Percentiles rank a stretch among this genome's conserved stretches.
phyloP scores from a whole-genome alignment of 2,888 invertebrate genomes.

The Scrobipalpa costella region DNA sequence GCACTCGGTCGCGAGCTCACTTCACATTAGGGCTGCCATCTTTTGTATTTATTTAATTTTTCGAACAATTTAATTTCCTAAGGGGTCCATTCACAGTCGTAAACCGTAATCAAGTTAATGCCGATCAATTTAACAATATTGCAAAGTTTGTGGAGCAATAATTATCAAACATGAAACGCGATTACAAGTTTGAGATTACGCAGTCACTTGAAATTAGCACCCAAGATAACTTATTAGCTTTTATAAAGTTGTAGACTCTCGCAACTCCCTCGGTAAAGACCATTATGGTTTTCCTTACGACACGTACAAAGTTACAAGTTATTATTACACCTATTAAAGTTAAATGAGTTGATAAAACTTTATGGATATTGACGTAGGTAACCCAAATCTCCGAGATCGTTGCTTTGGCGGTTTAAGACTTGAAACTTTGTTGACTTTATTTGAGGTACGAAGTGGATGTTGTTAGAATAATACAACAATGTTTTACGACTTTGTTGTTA shows the following conservation, averaged over 20 bases:
- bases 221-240: slow-evolving; percentile 17
- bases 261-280: slow-evolving; percentile 12
- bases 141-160: slow-evolving; percentile 13
- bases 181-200: slow-evolving; percentile 16
- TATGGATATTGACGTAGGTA: slow-evolving; percentile 12
- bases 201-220: slow-evolving; percentile 14
- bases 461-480: neutral
- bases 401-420: slow-evolving; percentile 2
- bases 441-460: neutral
- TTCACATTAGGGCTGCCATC: slow-evolving; percentile 61
- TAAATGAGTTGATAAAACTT: slow-evolving; percentile 20
- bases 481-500: neutral
- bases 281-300: slow-evolving; percentile 21
- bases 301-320: slow-evolving; percentile 20
- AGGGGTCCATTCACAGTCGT: neutral
- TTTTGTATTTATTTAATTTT: neutral
- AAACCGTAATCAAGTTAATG: slow-evolving; percentile 2
- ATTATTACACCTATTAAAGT: slow-evolving; percentile 18
- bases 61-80: neutral
- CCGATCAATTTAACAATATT: slow-evolving; percentile 7
- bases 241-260: slow-evolving; percentile 13
- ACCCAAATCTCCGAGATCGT: slow-evolving; percentile 9
- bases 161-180: slow-evolving; percentile 13
- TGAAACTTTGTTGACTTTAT: slow-evolving; percentile 2
- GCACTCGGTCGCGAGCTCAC: slow-evolving; percentile 67